Evolutionary conservation across 2,888 invertebrate genomes (phyloP), one percentile per base, ranked within the genome.

Genomic region (Drosophila affinis): DNA sequence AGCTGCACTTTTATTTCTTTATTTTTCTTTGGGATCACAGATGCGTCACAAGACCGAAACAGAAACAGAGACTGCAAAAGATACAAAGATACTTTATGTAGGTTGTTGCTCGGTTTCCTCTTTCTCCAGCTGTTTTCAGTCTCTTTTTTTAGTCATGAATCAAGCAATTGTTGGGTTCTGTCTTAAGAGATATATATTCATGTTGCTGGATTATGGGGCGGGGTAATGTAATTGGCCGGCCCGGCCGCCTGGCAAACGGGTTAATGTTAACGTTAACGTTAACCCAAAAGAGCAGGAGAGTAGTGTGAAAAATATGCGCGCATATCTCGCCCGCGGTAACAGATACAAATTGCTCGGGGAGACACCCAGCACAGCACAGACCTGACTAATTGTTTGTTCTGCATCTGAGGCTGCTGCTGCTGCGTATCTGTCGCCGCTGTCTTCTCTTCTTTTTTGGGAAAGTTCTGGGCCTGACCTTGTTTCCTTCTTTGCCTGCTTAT

Each of bases 401-500:
- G 47, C 64, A 51, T 55, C 56, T 46, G 55, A 49, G 49, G 49
- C 54, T 54, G 62, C 55, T 55, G 60, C 54, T 51, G 62, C 55
- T 55, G 60, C 64, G 59, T 59, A 48, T 59, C 62, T 62, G 39
- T 39, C 39, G 7, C 45, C 61, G 18, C 51, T 48, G 24, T 51
- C 7, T 27, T 7, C 9, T 5, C 9, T 51, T 52, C 21, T 54
- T 72, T 54, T 72, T 77, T 86, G 79, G 72, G 83, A 83, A 87
- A 87, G 83, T 83, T 83, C 84, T 87, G 57, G 69, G 75, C 54
- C 72, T 83, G 82, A 83, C 82, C 82, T 72, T 79, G 86, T 86
- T 82, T 81, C 58, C 60, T 63, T 34, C 55, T 17, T 24, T 4
- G 34, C 34, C 51, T 18, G 9, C 14, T 1, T 21, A 5, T 9